A percentile compares a stretch with the other conserved stretches of the same genome.
These are phyloP conservation scores for Epizoanthus stellaris DNA, from an alignment of 92 coral and sea anemone genomes.

Conservation along the genomic window DNA sequence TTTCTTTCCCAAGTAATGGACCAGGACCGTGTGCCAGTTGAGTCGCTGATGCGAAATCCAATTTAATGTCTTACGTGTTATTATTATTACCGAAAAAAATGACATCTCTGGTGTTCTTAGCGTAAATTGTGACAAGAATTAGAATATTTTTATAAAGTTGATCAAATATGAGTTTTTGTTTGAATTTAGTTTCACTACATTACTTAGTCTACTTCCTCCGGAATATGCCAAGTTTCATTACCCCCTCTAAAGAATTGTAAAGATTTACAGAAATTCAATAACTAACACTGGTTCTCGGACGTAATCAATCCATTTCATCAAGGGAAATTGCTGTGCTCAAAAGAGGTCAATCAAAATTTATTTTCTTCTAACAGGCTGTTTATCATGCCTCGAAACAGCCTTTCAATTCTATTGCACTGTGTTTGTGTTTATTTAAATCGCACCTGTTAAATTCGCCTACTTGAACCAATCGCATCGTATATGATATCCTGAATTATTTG, in stretches of 20 bases:
- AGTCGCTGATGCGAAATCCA: background rate
- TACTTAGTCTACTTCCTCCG: background rate
- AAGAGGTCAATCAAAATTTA: background rate
- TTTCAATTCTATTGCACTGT: background rate
- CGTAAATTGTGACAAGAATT: background rate
- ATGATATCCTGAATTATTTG: background rate
- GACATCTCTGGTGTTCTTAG: background rate
- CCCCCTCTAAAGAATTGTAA: background rate
- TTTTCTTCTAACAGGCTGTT: background rate
- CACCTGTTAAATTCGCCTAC: constrained; percentile 30
- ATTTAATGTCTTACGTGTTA: background rate
- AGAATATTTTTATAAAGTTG: background rate
- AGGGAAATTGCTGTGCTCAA: background rate
- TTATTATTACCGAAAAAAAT: background rate
- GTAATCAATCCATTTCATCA: constrained; percentile 1
- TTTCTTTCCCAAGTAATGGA: background rate
- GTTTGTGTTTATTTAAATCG: background rate
- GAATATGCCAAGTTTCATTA: background rate
- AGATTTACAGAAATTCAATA: constrained; percentile 4
- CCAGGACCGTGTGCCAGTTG: background rate
- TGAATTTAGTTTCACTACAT: background rate
- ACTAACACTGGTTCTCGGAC: background rate
- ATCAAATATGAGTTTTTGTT: background rate
- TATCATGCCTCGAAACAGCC: background rate
- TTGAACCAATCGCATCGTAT: constrained; percentile 10